Conservation (phyloP, 1,140 invertebrate genomes). For the Calephelis virginiensis region DNA sequence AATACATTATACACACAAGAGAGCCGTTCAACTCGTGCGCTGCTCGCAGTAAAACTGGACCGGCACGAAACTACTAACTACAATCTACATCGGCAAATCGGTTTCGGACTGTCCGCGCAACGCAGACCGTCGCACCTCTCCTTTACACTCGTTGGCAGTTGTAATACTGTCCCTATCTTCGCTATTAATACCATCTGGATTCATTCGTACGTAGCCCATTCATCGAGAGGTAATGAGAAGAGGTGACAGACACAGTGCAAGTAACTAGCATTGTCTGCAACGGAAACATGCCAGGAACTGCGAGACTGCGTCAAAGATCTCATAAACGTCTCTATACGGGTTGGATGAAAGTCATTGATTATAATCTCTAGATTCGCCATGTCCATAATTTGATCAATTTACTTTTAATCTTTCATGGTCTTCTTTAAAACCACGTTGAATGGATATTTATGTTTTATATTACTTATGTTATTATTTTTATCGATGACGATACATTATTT, state of each 20-base stretch:
- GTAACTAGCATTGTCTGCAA: slow-evolving; percentile 35
- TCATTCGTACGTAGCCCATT: slow-evolving; percentile 65
- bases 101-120: slow-evolving; percentile 56
- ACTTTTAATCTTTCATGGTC: too few species aligned
- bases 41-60: slow-evolving; percentile 49
- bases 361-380: slow-evolving; percentile 4
- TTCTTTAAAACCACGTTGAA: too few species aligned
- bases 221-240: slow-evolving; percentile 48
- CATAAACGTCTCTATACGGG: slow-evolving; percentile 27
- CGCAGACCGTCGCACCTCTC: slow-evolving; percentile 35
- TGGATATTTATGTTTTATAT: too few species aligned
- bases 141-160: slow-evolving; percentile 26
- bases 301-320: slow-evolving; percentile 34
- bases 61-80: slow-evolving; percentile 53
- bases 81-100: slow-evolving; percentile 57
- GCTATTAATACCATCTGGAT: slow-evolving; percentile 48
- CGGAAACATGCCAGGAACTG: slow-evolving; percentile 28
- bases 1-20: slow-evolving; percentile 51
- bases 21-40: slow-evolving; percentile 48
- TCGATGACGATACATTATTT: too few species aligned
- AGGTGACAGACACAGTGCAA: slow-evolving; percentile 48
- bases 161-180: slow-evolving; percentile 38
- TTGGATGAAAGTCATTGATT: slow-evolving; percentile 9
- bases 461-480: too few species aligned
- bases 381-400: too few species aligned